Evolutionary conservation across 2,797 vertebrate species (phyloP).

Genomic region (Limosa lapponica): DNA sequence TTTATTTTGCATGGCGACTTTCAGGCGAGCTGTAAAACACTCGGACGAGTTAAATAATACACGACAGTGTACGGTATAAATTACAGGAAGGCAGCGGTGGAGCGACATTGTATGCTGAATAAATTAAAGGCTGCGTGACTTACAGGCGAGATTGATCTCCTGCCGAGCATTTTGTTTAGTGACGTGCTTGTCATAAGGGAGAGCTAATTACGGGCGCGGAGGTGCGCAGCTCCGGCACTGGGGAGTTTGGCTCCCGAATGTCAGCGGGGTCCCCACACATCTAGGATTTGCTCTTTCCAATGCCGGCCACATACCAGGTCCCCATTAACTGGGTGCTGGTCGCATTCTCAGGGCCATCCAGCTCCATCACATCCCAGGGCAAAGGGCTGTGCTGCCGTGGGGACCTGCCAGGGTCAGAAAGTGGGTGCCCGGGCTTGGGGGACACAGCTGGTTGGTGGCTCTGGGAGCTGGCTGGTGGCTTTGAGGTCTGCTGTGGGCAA

Average conservation of each 20-base stretch:
- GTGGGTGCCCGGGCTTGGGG: accelerated
- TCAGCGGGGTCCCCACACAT: background rate
- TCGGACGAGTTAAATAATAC: constrained; percentile 55
- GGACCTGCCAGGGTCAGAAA: background rate
- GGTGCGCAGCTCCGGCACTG: accelerated
- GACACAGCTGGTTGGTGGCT: accelerated
- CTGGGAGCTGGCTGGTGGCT: background rate
- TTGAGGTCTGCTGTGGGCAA: background rate
- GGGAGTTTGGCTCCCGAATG: background rate
- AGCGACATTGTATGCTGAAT: constrained; percentile 62
- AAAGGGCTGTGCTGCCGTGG: background rate
- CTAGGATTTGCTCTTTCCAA: background rate
- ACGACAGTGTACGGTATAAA: constrained; percentile 65
- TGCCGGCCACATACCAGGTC: background rate
- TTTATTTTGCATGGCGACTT: constrained; percentile 40
- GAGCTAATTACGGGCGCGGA: background rate
- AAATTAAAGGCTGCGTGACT: constrained; percentile 67
- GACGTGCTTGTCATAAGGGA: constrained; percentile 54
- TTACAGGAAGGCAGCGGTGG: constrained; percentile 43
- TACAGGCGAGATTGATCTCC: constrained; percentile 54
- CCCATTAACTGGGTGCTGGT: accelerated
- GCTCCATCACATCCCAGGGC: background rate
- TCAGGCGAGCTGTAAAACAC: constrained; percentile 57
- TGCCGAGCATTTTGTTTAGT: constrained; percentile 60
- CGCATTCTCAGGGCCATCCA: background rate